Base-by-base conservation (phyloP, 2,113 vertebrate species). In the Dendropsophus ebraccatus region DNA sequence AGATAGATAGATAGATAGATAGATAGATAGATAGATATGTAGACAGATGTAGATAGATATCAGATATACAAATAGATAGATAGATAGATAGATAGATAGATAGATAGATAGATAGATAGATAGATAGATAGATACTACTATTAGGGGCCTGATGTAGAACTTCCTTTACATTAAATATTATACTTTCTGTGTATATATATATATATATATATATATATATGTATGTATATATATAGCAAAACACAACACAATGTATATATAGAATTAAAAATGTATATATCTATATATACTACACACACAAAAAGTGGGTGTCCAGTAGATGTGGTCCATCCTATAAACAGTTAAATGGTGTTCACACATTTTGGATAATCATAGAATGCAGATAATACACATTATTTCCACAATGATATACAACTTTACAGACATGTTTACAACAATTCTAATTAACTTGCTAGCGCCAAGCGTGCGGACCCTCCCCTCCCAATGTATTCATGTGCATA, bases 1-100 rank as follows among this genome's bases (percentile, higher is more conserved):
- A 60, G n/a, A 65, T 62, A 65, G 23, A 81, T 65, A 65, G 37
- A 60, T 49, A 69, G 62, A 67, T 67, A 67, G 62, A 67, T 67
- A 67, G 62, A 67, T 67, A 3, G 62, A 67, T 67, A 67, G 62
- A 67, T 67, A 67, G 62, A 67, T 67, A 3, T n/a, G 28, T 67
- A 81, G 62, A 60, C 45, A 80, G 37, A 81, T 81, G 41, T 62
- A 65, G 23, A 81, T 65, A 65, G 37, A 60, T 49, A 69, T n/a
- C n/a, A n/a, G n/a, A 65, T 86, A 50, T 50, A 50, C 5, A 50
- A 14, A 50, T 14, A n/a, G n/a, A n/a, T n/a, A n/a, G n/a, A n/a
- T n/a, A n/a, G 60, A 60, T 80, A 80, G 35, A 81, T 81, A 58
- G 35, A 81, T 60, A 62, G 23, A 81, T 62, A 62, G 35, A 58